phyloP scores from a whole-genome alignment of 2,113 vertebrate species.

The Lagopus muta region DNA sequence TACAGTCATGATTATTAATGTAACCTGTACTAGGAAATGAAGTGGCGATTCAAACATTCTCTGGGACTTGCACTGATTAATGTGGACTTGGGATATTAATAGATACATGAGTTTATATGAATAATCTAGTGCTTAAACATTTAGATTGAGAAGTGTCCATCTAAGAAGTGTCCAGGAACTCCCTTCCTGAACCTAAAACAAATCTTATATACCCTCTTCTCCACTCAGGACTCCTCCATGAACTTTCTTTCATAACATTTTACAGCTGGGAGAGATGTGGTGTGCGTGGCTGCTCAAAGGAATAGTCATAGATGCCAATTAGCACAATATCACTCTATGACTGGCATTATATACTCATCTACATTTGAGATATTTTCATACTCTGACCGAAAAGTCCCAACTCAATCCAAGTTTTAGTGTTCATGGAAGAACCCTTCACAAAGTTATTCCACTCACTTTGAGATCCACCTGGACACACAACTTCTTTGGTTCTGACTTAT shows the following conservation, averaged over 20 bases:
- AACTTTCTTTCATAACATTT: not conserved
- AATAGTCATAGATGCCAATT: not conserved
- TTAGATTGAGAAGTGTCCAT: not conserved
- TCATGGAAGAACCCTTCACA: not conserved
- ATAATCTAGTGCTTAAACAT: not conserved
- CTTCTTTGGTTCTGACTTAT: not conserved
- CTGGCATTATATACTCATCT: not conserved
- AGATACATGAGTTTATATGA: not conserved
- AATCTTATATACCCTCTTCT: not conserved
- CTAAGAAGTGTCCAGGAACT: not conserved
- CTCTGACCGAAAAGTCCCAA: not conserved
- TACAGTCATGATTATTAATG: not conserved
- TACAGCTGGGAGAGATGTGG: not conserved
- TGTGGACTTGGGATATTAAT: not conserved
- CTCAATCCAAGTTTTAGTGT: not conserved
- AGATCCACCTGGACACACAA: not conserved
- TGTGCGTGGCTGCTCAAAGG: not conserved
- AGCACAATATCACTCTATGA: not conserved
- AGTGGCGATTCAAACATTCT: not conserved
- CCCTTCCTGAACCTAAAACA: not conserved
- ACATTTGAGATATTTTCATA: not conserved
- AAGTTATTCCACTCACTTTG: not conserved
- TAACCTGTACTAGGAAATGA: not conserved
- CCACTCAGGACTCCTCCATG: not conserved
- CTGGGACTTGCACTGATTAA: not conserved